Evolutionary conservation across 2,888 invertebrate species (phyloP).

Genomic region (Agelastica alni): DNA sequence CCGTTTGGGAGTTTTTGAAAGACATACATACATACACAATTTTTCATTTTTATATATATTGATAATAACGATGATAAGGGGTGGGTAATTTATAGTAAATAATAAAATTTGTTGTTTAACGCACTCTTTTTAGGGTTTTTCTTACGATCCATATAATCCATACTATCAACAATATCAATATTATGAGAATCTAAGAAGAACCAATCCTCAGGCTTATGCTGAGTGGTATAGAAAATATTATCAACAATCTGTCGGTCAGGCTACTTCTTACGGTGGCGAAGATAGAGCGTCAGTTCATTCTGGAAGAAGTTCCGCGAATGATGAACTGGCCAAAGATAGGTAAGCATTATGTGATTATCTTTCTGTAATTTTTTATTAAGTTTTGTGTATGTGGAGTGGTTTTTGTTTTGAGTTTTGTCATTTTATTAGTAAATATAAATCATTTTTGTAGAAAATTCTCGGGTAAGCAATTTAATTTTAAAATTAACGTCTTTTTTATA

Average conservation of each 20-base stretch:
- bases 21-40: too few relatives aligned
- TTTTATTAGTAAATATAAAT: conserved; percentile 10
- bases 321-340: conserved; percentile 62
- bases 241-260: conserved; percentile 47
- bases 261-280: conserved; percentile 57
- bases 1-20: too few relatives aligned
- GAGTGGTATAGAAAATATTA: conserved; percentile 77
- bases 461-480: too few relatives aligned
- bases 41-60: not conserved
- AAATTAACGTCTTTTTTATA: too few relatives aligned
- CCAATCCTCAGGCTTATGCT: conserved; percentile 79
- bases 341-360: conserved; percentile 51
- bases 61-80: conserved; percentile 8
- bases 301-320: conserved; percentile 80
- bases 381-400: conserved; percentile 14
- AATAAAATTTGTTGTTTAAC: not conserved
- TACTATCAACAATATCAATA: conserved; percentile 71
- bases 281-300: conserved; percentile 82
- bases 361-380: not conserved
- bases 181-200: conserved; percentile 75
- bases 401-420: not conserved
- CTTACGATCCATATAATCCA: conserved; percentile 64
- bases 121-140: conserved; percentile 46
- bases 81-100: conserved; percentile 4
- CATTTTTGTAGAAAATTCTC: too few relatives aligned